Evolutionary conservation across 2,797 vertebrate species (phyloP), one percentile per base, ranked within the genome.

Genomic region (Enteromius unitaeniatus): DNA sequence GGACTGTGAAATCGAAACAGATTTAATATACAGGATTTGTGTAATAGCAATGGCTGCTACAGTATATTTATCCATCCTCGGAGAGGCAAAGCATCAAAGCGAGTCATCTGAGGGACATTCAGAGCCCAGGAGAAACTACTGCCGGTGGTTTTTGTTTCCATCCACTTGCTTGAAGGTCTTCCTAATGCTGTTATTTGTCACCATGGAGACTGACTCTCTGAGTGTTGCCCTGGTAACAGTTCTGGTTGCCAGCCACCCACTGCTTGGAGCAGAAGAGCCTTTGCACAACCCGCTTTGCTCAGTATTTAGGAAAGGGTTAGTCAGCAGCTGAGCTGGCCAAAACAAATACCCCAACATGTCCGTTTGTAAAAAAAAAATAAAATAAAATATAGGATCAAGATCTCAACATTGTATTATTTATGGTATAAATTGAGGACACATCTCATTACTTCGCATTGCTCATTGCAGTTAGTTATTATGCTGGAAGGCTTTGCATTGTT

Each of bases 121-220:
- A 9, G 34, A 68, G 49, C 34, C 69, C 60, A 34, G 60, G 45
- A 80, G 78, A 76, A 80, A 74, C 49, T 65, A 21, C 34, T 87
- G 68, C 88, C 86, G 72, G 83, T 85, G 86, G 78, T 83, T 67
- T 81, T 77, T 34, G 67, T 84, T 86, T 89, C 80, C 69, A 83
- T 86, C 45, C n/a, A 14, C 76, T 83, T 47, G 67, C 83, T 65
- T 69, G 65, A 87, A 87, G 84, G 67, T 78, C 78, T 84, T 76
- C 47, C 90, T 93, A 92, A 92, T 91, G 91, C 93, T 93, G 88
- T 92, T 93, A 93, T 93, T 91, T 88, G 93, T 95, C 90, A 88
- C 93, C 91, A 95, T 96, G 92, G 95, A 94, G 93, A 96, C 94
- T 93, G 93, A 93, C 92, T 80, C 93, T 93, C 88, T 82, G 88